Evolutionary conservation across 2,113 vertebrate genomes (phyloP).

Genomic region (Nothocercus nigrocapillus): DNA sequence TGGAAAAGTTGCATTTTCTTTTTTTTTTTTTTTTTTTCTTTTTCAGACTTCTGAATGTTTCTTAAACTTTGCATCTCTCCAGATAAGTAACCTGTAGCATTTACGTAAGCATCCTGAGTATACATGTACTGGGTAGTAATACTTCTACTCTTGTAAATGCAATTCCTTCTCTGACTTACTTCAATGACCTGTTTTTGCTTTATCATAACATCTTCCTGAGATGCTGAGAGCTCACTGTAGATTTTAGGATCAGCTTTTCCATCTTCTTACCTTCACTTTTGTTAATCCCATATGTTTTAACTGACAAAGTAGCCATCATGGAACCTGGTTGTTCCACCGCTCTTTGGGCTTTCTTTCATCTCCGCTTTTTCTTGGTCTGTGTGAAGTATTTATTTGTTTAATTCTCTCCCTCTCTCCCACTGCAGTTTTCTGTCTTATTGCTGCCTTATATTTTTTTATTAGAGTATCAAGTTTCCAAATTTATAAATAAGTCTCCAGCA

Average conservation of each 20-base stretch:
- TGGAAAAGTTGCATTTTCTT: neutral
- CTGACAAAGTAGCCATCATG: neutral
- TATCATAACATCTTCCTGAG: neutral
- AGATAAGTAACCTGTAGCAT: neutral
- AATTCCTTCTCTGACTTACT: neutral
- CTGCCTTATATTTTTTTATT: neutral
- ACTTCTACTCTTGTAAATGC: neutral
- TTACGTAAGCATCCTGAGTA: neutral
- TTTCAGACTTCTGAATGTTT: neutral
- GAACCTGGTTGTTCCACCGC: neutral
- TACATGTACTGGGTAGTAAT: neutral
- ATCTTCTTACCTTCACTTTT: neutral
- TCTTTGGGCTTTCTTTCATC: neutral
- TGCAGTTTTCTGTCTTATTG: slow-evolving; percentile 10
- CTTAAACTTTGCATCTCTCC: neutral
- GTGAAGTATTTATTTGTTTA: neutral
- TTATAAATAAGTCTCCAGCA: neutral
- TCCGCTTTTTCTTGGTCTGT: neutral
- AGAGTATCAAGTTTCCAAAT: neutral
- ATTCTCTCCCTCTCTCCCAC: neutral
- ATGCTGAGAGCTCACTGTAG: neutral
- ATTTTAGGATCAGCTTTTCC: neutral
- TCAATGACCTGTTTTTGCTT: neutral
- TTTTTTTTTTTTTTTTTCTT: neutral
- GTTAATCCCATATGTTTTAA: neutral